Evolutionary conservation across 2,113 vertebrate genomes (phyloP), one percentile per base, ranked within the genome.

Genomic region (Oryzias celebensis): DNA sequence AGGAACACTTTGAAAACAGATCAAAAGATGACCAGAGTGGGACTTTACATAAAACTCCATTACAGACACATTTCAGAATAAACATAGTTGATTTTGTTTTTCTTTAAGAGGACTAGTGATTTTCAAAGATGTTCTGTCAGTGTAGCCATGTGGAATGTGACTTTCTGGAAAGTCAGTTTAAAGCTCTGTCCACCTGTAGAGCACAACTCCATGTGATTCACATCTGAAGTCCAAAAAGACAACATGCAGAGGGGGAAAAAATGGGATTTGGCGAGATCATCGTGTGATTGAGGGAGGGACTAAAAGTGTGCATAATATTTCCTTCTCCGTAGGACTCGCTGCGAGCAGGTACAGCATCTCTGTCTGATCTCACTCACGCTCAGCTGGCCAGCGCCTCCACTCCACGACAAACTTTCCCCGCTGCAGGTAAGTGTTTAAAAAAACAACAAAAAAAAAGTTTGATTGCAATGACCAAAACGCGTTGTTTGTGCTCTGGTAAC

Each of bases 261-360:
- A 55, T 6, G 26, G 71, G 62, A 79, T 83, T 84, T 85, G 78
- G 76, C 88, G 83, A 82, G 85, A 83, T 85, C 84, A 74, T 85
- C 56, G 82, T 88, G 31, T 72, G 89, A 87, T 69, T 80, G 93
- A 91, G 92, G 94, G 93, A 93, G 89, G 92, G 91, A 92, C 94
- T 93, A 90, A 31, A 85, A 89, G 87, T 83, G 90, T 88, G 94
- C 92, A 88, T 93, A 90, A 72, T 80, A 90, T 92, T 90, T 89
- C 92, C 93, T 92, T 93, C 93, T 93, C 92, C 72, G 87, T 86
- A 81, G 82, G 90, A 91, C 83, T 76, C 71, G 2, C 81, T 65
- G 68, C 51, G 53, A 85, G 83, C 89, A 92, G 91, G 90, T 92
- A 91, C 75, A 84, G 76, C 87, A 85, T 87, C 90, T 80, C 77